Conservation (phyloP, 2,797 vertebrate species). For the Yasuhikotakia modesta region DNA sequence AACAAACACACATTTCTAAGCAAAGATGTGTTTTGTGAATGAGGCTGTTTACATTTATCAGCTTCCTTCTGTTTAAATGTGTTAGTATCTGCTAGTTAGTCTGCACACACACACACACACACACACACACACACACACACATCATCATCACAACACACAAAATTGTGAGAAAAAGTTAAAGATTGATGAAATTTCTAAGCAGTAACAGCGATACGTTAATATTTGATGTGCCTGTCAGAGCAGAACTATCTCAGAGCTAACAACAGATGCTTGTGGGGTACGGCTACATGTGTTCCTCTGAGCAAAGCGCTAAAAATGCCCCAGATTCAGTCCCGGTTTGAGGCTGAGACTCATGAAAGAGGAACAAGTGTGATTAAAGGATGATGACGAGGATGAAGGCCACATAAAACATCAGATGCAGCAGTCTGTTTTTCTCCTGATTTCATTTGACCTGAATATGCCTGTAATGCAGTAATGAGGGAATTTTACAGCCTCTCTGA, state of each 20-base stretch:
- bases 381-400: constrained; percentile 13
- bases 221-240: constrained; percentile 44
- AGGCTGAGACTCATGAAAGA: neutral
- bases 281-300: constrained; percentile 22
- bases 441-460: constrained; percentile 31
- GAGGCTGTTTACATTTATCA: neutral
- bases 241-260: constrained; percentile 25
- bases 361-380: constrained; percentile 25
- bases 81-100: too few relatives aligned
- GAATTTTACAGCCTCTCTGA: constrained; percentile 19
- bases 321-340: neutral
- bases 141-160: too few relatives aligned
- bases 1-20: neutral
- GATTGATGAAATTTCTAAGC: constrained; percentile 42
- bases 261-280: constrained; percentile 14
- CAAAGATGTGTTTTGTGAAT: neutral
- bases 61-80: too few relatives aligned
- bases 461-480: constrained; percentile 3
- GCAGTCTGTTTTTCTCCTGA: neutral
- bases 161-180: constrained; percentile 36
- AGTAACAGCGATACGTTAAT: constrained; percentile 47
- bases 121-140: constrained; percentile 72
- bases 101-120: too few relatives aligned
- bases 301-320: neutral
- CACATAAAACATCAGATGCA: constrained; percentile 10